Evolutionary conservation across 1,140 invertebrate species (phyloP).

Genomic region (Wasmannia auropunctata): DNA sequence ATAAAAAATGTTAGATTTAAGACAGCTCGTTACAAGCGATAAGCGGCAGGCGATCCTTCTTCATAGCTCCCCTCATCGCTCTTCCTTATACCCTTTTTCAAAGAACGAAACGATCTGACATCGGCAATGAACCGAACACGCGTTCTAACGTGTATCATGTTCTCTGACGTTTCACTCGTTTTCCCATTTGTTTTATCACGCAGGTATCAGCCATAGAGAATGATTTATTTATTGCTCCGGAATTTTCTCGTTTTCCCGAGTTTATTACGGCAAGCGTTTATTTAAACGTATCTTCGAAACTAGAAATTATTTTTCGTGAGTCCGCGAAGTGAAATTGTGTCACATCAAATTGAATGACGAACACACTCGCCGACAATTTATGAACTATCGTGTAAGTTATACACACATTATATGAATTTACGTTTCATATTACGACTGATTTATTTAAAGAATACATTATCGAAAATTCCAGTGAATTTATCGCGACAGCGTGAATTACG

Average conservation of each 20-base stretch:
- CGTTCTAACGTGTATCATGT: constrained; percentile 34
- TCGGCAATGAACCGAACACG: constrained; percentile 42
- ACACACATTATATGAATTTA: not conserved
- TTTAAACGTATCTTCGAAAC: not conserved
- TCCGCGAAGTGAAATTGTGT: not conserved
- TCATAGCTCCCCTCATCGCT: constrained; percentile 46
- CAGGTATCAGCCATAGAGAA: not conserved
- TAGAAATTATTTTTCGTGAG: not conserved
- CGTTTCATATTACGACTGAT: not conserved
- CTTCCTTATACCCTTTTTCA: constrained; percentile 47
- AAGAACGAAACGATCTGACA: constrained; percentile 45
- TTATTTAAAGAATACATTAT: not conserved
- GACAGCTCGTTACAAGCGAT: constrained; percentile 50
- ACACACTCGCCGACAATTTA: not conserved
- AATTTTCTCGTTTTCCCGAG: not conserved
- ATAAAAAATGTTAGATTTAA: constrained; percentile 54
- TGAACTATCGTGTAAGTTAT: not conserved
- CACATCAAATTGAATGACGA: constrained; percentile 2
- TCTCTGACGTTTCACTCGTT: not conserved
- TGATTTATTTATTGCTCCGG: not conserved
- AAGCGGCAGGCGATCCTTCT: constrained; percentile 50
- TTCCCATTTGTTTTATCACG: not conserved
- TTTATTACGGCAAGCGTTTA: not conserved
- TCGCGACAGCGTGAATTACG: not conserved
- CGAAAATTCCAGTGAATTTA: not conserved